Base-by-base conservation (phyloP, 2,888 invertebrate genomes). In the Ectobius pallidus region DNA sequence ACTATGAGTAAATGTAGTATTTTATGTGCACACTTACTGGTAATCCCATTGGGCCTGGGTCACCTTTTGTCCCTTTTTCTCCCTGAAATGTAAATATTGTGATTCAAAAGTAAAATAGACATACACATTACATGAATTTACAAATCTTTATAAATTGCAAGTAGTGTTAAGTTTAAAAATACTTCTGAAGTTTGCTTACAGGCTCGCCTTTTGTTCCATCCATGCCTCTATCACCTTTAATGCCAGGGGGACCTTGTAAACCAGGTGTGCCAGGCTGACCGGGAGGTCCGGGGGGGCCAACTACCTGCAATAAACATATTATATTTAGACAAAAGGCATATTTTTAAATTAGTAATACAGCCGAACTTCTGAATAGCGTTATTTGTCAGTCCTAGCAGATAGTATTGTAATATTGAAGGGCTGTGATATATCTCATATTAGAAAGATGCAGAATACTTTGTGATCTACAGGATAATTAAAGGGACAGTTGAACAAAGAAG, bases 21-120 rank as follows among this genome's bases (percentile, higher is more conserved):
- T 30, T 16, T 7, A 49, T 46, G 1, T 27, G 34, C 18, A 61
- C 80, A 92, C 93, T 91, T 88, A 96, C 96, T 82, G 97, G 97
- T 81, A 97, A 86, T 80, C 97, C 97, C 95, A 97, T 97, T 71
- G 96, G 96, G 78, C 97, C 97, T 73, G 92, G 91, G 83, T 94
- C 93, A 73, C 95, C 95, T 83, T 90, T 92, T 69, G 88, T 86
- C 70, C 94, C 94, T 81, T 92, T 91, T 77, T 92, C 91, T 67
- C 94, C 94, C 94, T 94, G 84, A 70, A 87, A 85, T 73, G 58
- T 70, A 71, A 58, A 32, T 46, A 70, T 20, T 4, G 65, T n/a
- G 9, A 18, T 20, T 52, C 6, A 14, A 30, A 30, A 46, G 42
- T 20, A 16, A 65, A 63, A 74, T 58, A 75, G 72, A 76, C 18